Percentiles rank a stretch among this genome's conserved stretches.
Evolutionary conservation across 2,113 vertebrate genomes (phyloP).

Genomic region (Sceloporus undulatus): DNA sequence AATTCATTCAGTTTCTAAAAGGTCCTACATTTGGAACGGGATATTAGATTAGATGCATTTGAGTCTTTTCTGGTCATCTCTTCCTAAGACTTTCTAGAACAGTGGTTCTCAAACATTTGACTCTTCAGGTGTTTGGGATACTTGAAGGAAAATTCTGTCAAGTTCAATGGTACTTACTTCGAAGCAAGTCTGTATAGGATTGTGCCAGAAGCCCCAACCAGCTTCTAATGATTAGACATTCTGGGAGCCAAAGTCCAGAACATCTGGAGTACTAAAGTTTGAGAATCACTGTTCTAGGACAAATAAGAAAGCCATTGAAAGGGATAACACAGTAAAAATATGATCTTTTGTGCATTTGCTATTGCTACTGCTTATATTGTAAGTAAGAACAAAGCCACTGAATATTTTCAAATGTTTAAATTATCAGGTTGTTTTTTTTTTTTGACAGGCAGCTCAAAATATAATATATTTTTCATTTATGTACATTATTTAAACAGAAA

Average conservation of each 20-base stretch:
- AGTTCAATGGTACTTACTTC: too few species aligned
- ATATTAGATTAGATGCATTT: background rate
- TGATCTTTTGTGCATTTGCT: background rate
- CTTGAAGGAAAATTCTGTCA: too few species aligned
- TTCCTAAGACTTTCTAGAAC: background rate
- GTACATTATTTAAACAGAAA: background rate
- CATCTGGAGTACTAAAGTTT: too few species aligned
- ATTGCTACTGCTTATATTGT: conserved; percentile 1
- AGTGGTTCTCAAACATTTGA: too few species aligned
- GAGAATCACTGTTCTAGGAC: too few species aligned
- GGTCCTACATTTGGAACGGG: background rate
- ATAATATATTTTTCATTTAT: background rate
- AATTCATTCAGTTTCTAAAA: conserved; percentile 9
- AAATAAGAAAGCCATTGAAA: background rate
- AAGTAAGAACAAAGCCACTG: background rate
- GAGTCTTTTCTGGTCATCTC: background rate
- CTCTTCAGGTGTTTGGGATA: too few species aligned
- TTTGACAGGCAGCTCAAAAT: background rate
- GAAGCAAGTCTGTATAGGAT: too few species aligned
- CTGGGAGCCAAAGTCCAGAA: too few species aligned
- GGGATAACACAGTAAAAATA: conserved; percentile 18
- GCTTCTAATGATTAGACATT: too few species aligned
- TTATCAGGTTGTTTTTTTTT: too few species aligned
- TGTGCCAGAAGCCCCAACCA: background rate
- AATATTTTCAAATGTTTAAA: background rate